phyloP scores from a whole-genome alignment of 1,140 invertebrate genomes.

The Cephus cinctus region DNA sequence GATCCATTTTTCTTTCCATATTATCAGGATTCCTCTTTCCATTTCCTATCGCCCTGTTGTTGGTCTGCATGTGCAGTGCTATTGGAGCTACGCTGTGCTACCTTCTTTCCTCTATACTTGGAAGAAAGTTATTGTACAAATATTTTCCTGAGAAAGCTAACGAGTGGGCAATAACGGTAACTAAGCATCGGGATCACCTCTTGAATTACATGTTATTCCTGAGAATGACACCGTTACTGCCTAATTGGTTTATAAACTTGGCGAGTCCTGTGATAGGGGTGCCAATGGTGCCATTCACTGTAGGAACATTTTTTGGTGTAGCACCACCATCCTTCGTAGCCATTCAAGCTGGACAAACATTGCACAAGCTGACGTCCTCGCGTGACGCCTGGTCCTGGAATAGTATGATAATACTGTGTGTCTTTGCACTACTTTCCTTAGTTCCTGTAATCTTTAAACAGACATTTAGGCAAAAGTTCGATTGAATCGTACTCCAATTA shows the following conservation, averaged over 20 bases:
- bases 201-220: constrained; percentile 98
- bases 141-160: constrained; percentile 88
- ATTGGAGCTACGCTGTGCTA: constrained; percentile 96
- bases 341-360: constrained; percentile 95
- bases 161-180: constrained; percentile 79
- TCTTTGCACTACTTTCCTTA: constrained; percentile 82
- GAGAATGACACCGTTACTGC: constrained; percentile 94
- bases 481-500: constrained; percentile 58
- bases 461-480: constrained; percentile 77
- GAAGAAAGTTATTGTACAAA: constrained; percentile 78
- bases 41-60: constrained; percentile 82
- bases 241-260: constrained; percentile 99
- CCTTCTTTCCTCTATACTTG: constrained; percentile 85
- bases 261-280: constrained; percentile 96
- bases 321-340: constrained; percentile 97
- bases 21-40: constrained; percentile 96
- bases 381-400: constrained; percentile 87
- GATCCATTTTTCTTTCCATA: constrained; percentile 97
- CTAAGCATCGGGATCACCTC: constrained; percentile 84
- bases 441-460: constrained; percentile 91
- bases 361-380: constrained; percentile 89
- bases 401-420: constrained; percentile 74
- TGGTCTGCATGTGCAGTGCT: constrained; percentile 96
- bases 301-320: constrained; percentile 93
- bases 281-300: constrained; percentile 85